Base-by-base conservation (phyloP, 1,140 invertebrate species). In the Oppia nitens region DNA sequence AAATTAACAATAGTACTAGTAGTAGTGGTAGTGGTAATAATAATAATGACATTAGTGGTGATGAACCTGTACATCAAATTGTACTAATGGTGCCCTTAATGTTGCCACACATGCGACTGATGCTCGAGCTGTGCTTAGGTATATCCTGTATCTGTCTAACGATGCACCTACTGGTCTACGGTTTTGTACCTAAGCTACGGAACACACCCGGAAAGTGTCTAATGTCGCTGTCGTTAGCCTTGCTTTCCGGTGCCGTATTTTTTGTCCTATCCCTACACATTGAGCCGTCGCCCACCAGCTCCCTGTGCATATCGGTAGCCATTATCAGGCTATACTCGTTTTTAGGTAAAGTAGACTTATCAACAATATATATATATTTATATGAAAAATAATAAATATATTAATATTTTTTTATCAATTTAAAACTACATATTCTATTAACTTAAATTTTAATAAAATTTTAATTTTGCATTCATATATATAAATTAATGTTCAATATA, bases 291-390 rank as follows among this genome's bases (percentile, higher is more conserved):
- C 32, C 32, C 6, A 40, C 6, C 17, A 40, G 17, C 32, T 40
- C 6, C 17, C 6, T 40, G 6, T 40, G 32, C 17, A 17, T 40
- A 9, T 40, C 32, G 6, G 17, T 40, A 9, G 32, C 6, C 6
- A 9, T 40, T 9, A 40, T 40, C 17, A 40, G 32, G 32, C 17
- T 40, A 9, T 40, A 40, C 17, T 9, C 32, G 17, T 40, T 51
- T 57, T 20, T 52, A 53, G 88, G 71, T 92, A 91, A 73, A 75
- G n/a, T n/a, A n/a, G n/a, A n/a, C n/a, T n/a, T n/a, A n/a, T n/a
- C n/a, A n/a, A n/a, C n/a, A n/a, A n/a, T n/a, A n/a, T n/a, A n/a
- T n/a, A n/a, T n/a, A n/a, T n/a, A n/a, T n/a, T n/a, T n/a, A n/a
- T n/a, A n/a, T n/a, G n/a, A n/a, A n/a, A n/a, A n/a, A n/a, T n/a